Conservation (phyloP, 2,113 vertebrate species). For the Megaleporinus macrocephalus region DNA sequence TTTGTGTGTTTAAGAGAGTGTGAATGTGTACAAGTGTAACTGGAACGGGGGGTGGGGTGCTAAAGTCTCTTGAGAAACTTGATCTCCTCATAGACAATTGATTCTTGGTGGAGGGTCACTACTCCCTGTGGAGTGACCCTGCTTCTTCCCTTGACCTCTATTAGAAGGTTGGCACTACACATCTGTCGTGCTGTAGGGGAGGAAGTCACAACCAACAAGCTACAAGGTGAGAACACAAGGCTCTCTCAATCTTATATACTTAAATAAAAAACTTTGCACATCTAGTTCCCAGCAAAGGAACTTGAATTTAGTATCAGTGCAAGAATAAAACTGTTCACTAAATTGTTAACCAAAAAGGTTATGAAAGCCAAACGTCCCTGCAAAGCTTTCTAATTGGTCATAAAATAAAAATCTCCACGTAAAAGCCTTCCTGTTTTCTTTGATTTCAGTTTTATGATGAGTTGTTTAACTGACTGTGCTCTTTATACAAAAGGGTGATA, state of each 20-base stretch:
- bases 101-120: conserved; percentile 62
- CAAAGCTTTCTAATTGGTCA: too few relatives aligned
- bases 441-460: too few relatives aligned
- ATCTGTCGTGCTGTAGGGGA: conserved; percentile 68
- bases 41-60: neutral
- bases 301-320: neutral
- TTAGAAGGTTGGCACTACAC: conserved; percentile 64
- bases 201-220: neutral
- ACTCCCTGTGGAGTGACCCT: conserved; percentile 54
- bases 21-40: conserved; percentile 14
- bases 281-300: neutral
- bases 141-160: conserved; percentile 73
- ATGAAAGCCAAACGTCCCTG: too few relatives aligned
- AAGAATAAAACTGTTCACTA: too few relatives aligned
- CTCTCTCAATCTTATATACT: conserved; percentile 16
- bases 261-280: neutral
- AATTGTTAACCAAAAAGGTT: too few relatives aligned
- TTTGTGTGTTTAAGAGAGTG: conserved; percentile 36
- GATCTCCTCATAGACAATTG: conserved; percentile 61
- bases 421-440: too few relatives aligned
- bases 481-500: too few relatives aligned
- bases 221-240: conserved; percentile 38
- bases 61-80: neutral
- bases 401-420: too few relatives aligned
- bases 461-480: too few relatives aligned